Evolutionary conservation across 2,113 vertebrate genomes (phyloP).

Genomic region (Larimichthys crocea): DNA sequence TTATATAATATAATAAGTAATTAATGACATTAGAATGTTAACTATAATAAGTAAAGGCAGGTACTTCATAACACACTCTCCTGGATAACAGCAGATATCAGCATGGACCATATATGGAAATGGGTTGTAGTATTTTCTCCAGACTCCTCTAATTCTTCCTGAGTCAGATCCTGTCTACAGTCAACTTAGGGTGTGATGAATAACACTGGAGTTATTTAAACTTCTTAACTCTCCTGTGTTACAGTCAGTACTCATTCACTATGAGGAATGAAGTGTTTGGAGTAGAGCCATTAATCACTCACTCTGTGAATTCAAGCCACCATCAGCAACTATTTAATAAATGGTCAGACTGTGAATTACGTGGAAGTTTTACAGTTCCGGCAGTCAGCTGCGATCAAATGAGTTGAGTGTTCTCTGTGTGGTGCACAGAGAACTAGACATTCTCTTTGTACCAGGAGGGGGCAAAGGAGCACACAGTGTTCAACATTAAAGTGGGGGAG

Average conservation of each 20-base stretch:
- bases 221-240: neutral
- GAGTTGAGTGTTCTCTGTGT: no score
- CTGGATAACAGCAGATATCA: no score
- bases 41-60: neutral
- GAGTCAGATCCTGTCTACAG: conserved; percentile 28
- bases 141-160: neutral
- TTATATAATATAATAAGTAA: no score
- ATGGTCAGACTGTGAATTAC: neutral
- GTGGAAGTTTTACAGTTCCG: conserved; percentile 2
- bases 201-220: conserved; percentile 8
- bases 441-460: no score
- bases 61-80: no score
- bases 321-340: neutral
- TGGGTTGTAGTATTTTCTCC: no score
- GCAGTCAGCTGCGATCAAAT: neutral
- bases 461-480: no score
- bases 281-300: neutral
- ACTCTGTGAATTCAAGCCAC: conserved; percentile 9
- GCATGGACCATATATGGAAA: no score
- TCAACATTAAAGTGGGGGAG: no score
- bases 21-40: no score
- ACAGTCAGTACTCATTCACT: neutral
- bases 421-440: no score
- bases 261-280: no score
- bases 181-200: conserved; percentile 19